These are phyloP conservation scores for Myotis daubentonii DNA, from an alignment of 2,797 vertebrate genomes.

Conservation along the genomic window DNA sequence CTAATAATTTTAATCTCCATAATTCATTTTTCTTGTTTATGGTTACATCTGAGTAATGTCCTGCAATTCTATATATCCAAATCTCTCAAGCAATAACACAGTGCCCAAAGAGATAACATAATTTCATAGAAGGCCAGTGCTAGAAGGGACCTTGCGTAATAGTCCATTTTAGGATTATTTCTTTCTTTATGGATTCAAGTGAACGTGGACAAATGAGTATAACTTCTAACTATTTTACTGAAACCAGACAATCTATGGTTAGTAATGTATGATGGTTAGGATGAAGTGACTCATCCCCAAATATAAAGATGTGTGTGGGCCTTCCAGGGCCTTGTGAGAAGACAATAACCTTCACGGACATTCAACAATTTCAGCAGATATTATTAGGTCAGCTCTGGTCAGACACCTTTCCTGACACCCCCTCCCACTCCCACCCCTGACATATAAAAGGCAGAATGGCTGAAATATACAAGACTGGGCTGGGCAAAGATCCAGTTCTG, in stretches of 20 bases:
- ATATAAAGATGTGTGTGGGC: slow-evolving; percentile 13
- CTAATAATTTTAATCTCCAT: neutral
- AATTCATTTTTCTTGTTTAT: neutral
- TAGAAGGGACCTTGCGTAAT: neutral
- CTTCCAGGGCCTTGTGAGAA: neutral
- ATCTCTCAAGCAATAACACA: neutral
- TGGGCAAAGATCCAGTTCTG: neutral
- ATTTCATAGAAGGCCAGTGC: too few relatives aligned
- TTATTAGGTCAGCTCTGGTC: neutral
- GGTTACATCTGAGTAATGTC: neutral
- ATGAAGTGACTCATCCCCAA: slow-evolving; percentile 44
- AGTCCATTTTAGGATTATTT: neutral
- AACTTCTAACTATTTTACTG: neutral
- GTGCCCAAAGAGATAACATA: neutral
- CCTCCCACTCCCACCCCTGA: neutral
- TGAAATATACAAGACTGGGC: neutral
- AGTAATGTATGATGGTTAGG: neutral
- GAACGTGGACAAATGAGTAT: neutral
- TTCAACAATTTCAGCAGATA: neutral
- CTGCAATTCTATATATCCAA: neutral
- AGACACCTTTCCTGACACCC: neutral
- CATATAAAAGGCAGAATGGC: neutral
- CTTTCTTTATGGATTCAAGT: neutral
- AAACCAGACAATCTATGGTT: neutral
- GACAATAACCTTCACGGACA: neutral